Base-by-base conservation (phyloP, 2,113 vertebrate genomes). In the Pelobates fuscus region DNA sequence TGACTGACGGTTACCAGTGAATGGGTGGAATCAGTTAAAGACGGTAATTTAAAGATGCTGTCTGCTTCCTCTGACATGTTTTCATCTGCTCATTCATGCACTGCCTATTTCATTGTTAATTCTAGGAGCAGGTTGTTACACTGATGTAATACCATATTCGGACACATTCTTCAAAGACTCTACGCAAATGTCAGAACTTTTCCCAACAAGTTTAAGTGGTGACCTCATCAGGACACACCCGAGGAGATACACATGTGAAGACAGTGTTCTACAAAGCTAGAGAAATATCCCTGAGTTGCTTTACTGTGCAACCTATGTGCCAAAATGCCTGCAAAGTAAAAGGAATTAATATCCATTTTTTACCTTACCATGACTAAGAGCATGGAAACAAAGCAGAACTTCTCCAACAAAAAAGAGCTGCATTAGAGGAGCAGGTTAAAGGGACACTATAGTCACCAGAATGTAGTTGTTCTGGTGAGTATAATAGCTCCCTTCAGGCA, bases 11-110 rank as follows among this genome's bases (percentile, higher is more conserved):
- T 72, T 72, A 72, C 59, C 21, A 52, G 59, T 63, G 70, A 72
- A 72, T 63, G 18, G 70, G 46, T 21, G 23, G 70, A 62, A 63
- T 63, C 30, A 52, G 17, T 30, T 63, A 54, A 63, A 72, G 59
- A 32, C 59, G 49, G 44, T 72, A 72, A 72, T 72, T 72, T 62
- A 63, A 25, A 63, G 12, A 11, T 52, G 59, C 27, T 21, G 59
- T 63, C 70, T 52, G 43, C 70, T 63, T 72, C 70, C 59, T 54
- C 41, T 66, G 43, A 64, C 70, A 72, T 72, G 70, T 72, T 54
- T 14, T 63, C 41, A 18, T 43, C 59, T 63, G 70, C 70, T 64
- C 43, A 63, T 29, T 72, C 70, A 44, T 54, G 59, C 29, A 62
- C 41, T 21, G 20, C 25, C 59, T 20, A 71, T 62, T 71, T 49